A percentile compares a stretch with the other conserved stretches of the same genome.
Conservation (phyloP, 2,797 vertebrate genomes). For the Oophaga sylvatica region DNA sequence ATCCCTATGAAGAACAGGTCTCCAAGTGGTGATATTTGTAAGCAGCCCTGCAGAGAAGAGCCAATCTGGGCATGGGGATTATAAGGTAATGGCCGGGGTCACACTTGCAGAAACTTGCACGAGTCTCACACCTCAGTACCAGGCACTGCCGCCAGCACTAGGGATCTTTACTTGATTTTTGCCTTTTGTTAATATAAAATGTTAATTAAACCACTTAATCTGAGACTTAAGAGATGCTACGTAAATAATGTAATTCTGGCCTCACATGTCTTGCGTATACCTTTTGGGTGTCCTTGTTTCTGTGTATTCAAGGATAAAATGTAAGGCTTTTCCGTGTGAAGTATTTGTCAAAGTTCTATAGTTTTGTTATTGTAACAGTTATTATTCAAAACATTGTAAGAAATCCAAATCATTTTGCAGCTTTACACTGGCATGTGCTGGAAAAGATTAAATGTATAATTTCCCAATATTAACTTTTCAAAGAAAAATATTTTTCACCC, state of each 20-base stretch:
- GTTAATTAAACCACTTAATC: conserved; percentile 16
- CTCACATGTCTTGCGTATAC: not conserved
- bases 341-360: not conserved
- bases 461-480: not conserved
- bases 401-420: conserved; percentile 19
- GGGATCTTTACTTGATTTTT: not conserved
- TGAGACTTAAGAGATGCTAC: conserved; percentile 33
- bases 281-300: conserved; percentile 39
- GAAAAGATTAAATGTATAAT: not conserved
- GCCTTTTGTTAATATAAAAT: conserved; percentile 23
- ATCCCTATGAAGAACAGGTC: too few species aligned
- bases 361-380: conserved; percentile 1
- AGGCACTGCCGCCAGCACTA: too few species aligned
- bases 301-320: conserved; percentile 1
- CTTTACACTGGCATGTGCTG: conserved; percentile 14
- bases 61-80: too few species aligned
- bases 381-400: conserved; percentile 4
- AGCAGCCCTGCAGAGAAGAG: too few species aligned
- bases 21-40: too few species aligned
- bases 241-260: conserved; percentile 31
- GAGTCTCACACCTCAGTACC: too few species aligned
- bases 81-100: too few species aligned
- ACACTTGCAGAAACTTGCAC: too few species aligned
- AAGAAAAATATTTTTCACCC: not conserved
- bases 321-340: not conserved